These are phyloP conservation scores for Volucella inanis DNA, from an alignment of 2,888 invertebrate genomes.

Conservation along the genomic window DNA sequence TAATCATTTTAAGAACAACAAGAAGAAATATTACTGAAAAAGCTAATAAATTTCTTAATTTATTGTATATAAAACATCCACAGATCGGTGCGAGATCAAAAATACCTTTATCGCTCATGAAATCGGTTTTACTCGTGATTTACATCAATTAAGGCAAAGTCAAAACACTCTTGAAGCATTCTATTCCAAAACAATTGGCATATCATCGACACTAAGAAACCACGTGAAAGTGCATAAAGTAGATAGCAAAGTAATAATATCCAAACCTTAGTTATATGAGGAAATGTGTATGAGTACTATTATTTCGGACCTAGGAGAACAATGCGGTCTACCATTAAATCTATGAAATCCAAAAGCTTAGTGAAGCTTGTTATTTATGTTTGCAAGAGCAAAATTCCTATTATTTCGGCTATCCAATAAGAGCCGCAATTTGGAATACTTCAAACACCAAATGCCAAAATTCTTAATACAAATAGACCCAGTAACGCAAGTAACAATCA, in stretches of 20 bases:
- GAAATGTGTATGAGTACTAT: constrained; percentile 75
- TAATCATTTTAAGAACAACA: constrained; percentile 68
- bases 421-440: too few relatives aligned
- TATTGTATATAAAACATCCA: constrained; percentile 68
- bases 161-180: constrained; percentile 47
- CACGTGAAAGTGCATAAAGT: constrained; percentile 52
- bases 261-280: constrained; percentile 65
- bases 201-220: constrained; percentile 10
- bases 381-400: constrained; percentile 69
- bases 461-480: too few relatives aligned
- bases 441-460: too few relatives aligned
- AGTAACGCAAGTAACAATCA: too few relatives aligned
- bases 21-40: constrained; percentile 73
- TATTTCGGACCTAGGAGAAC: constrained; percentile 69
- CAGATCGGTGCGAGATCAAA: constrained; percentile 63
- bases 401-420: constrained; percentile 4
- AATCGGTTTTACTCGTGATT: constrained; percentile 64
- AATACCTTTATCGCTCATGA: constrained; percentile 66
- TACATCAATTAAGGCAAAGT: constrained; percentile 65
- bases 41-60: constrained; percentile 74
- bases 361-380: constrained; percentile 67
- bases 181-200: constrained; percentile 44
- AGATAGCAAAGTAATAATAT: constrained; percentile 57
- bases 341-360: constrained; percentile 73
- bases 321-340: constrained; percentile 70